phyloP scores from a whole-genome alignment of 2,113 vertebrate genomes.

The Dolichotis patagonum region DNA sequence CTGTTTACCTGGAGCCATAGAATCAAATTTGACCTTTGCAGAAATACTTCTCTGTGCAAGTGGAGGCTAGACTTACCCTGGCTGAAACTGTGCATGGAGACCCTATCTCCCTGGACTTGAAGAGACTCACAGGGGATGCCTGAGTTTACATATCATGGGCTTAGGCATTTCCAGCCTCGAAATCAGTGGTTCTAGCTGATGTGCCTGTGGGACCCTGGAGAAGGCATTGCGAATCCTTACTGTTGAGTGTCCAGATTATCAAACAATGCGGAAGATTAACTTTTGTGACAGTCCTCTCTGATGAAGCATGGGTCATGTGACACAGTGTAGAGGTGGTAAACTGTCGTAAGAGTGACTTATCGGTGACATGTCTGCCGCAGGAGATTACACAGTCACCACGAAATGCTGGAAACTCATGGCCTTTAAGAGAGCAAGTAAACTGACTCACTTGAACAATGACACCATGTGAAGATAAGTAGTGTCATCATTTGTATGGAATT shows the following conservation, averaged over 20 bases:
- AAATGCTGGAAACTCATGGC: neutral
- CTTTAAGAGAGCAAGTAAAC: slow-evolving; percentile 37
- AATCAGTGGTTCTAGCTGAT: neutral
- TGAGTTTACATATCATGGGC: neutral
- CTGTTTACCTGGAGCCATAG: slow-evolving; percentile 24
- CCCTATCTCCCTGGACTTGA: neutral
- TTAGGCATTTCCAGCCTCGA: neutral
- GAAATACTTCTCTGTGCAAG: neutral
- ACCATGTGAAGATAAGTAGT: neutral
- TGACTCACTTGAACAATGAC: neutral
- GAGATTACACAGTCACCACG: neutral
- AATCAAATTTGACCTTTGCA: slow-evolving; percentile 40
- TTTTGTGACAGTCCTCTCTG: neutral
- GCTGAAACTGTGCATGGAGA: neutral
- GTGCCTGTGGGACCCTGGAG: neutral
- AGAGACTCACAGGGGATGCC: neutral
- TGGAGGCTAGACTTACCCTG: neutral
- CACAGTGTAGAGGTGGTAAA: neutral
- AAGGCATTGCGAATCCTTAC: neutral
- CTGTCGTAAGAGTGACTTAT: neutral
- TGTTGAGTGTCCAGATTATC: neutral
- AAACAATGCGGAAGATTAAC: neutral
- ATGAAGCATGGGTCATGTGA: neutral
- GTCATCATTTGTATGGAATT: neutral
- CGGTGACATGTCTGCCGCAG: neutral